Percentiles rank a stretch among this genome's conserved stretches.
phyloP scores from a whole-genome alignment of 2,113 vertebrate genomes.

The Odocoileus hemionus region DNA sequence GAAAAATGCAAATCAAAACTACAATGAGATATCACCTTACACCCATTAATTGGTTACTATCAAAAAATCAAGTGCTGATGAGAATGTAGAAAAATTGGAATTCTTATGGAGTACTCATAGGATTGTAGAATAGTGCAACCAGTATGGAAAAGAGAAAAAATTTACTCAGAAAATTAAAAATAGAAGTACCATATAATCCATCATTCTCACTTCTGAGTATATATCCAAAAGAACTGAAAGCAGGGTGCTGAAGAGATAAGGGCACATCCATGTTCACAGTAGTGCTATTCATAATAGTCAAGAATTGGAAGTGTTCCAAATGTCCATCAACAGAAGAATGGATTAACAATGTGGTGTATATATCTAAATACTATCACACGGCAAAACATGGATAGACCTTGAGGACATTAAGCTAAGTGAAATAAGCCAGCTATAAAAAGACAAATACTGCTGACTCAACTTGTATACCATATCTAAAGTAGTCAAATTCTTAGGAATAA shows the following conservation, averaged over 20 bases:
- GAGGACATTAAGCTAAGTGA: neutral
- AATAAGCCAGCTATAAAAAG: neutral
- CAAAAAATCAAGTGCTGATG: neutral
- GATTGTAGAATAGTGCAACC: neutral
- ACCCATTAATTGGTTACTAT: neutral
- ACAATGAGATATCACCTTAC: neutral
- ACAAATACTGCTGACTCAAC: neutral
- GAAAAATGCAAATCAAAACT: neutral
- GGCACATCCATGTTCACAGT: neutral
- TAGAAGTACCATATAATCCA: neutral
- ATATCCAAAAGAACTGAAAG: neutral
- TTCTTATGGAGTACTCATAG: neutral
- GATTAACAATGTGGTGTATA: neutral
- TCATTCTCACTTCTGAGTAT: neutral
- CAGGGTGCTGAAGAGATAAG: neutral
- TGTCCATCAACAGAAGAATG: neutral
- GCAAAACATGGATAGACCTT: neutral
- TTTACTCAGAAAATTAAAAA: neutral
- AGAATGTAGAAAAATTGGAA: neutral
- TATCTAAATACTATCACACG: neutral
- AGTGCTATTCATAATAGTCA: neutral
- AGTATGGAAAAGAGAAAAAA: neutral
- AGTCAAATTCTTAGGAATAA: neutral
- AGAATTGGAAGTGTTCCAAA: neutral
- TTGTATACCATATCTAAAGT: neutral